phyloP scores from a whole-genome alignment of 2,113 vertebrate genomes.

The Callaeas wilsoni region DNA sequence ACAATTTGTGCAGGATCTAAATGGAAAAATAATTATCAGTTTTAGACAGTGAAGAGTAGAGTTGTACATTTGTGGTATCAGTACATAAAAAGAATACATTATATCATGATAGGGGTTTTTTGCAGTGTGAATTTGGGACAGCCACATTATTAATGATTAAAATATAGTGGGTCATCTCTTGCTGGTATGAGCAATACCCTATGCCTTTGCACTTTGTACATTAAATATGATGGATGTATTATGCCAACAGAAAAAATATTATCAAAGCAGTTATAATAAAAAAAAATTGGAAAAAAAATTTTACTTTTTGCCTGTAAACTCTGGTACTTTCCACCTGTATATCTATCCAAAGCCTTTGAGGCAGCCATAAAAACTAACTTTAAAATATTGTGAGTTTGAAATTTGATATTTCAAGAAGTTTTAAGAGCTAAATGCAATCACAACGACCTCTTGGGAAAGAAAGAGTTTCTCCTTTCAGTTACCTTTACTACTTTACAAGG shows the following conservation, averaged over 20 bases:
- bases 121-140: background rate
- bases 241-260: background rate
- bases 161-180: background rate
- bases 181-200: background rate
- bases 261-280: background rate
- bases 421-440: background rate
- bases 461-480: background rate
- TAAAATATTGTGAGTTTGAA: conserved; percentile 3
- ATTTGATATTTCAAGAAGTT: conserved; percentile 22
- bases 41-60: background rate
- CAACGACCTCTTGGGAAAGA: background rate
- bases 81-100: background rate
- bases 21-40: background rate
- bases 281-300: background rate
- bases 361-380: background rate
- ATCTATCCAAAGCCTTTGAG: background rate
- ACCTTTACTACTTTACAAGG: background rate
- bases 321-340: conserved; percentile 9
- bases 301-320: conserved; percentile 5
- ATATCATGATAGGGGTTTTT: background rate
- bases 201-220: background rate
- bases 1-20: background rate
- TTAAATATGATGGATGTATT: background rate
- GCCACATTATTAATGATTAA: background rate
- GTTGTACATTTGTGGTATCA: background rate